Percentiles rank a stretch among this genome's conserved stretches.
phyloP scores from a whole-genome alignment of 30 jellyfish, hydroid and myxozoan genomes.

The Pseudorhiza aurosa region DNA sequence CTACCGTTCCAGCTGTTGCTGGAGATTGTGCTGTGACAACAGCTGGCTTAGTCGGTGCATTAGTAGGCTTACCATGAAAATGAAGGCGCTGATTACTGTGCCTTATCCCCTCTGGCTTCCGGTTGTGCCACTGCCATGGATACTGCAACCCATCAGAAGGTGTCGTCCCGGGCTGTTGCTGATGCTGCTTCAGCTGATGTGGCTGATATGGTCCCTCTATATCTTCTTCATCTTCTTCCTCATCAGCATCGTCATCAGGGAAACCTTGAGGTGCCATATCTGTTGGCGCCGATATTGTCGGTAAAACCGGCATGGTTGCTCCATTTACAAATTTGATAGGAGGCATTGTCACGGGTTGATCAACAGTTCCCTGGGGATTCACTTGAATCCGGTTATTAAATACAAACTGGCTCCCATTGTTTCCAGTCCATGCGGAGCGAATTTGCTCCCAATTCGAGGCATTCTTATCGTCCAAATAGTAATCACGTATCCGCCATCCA shows the following conservation, averaged over 20 bases:
- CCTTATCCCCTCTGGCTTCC: constrained; percentile 36
- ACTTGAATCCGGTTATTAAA: constrained; percentile 45
- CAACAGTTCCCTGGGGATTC: constrained; percentile 41
- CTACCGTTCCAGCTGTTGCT: background rate
- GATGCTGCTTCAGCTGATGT: constrained; percentile 10
- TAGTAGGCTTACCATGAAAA: constrained; percentile 45
- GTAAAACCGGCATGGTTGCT: constrained; percentile 49
- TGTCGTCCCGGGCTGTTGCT: constrained; percentile 9
- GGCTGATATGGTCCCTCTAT: constrained; percentile 17
- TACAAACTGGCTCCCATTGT: constrained; percentile 37
- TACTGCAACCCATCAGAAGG: constrained; percentile 49
- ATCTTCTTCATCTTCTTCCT: constrained; percentile 30
- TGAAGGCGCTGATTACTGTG: constrained; percentile 30
- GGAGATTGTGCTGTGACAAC: constrained; percentile 31
- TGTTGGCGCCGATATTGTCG: constrained; percentile 63
- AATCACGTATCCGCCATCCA: constrained; percentile 72
- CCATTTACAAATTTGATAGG: constrained; percentile 46
- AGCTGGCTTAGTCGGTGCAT: background rate
- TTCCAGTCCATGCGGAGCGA: constrained; percentile 70
- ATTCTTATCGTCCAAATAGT: constrained; percentile 48
- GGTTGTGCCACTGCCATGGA: constrained; percentile 75
- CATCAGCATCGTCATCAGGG: constrained; percentile 31
- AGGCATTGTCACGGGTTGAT: constrained; percentile 22
- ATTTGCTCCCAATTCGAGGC: constrained; percentile 66
- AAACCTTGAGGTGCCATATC: constrained; percentile 37